Base-by-base conservation (phyloP, 2,888 invertebrate genomes). In the Himalopsyche anomala region DNA sequence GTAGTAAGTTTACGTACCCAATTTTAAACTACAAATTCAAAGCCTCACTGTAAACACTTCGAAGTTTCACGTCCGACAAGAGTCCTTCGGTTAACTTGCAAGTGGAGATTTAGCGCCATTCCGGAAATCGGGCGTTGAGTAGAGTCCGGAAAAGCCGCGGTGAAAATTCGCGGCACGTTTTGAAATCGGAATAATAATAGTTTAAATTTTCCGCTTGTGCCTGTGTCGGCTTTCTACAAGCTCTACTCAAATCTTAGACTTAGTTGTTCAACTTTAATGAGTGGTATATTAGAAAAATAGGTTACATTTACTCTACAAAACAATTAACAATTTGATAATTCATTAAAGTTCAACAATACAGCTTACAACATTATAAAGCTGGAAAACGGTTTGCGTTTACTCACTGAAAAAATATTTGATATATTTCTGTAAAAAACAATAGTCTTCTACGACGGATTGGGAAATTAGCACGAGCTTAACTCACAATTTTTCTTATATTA, bases 181-280 rank as follows among this genome's bases (percentile, higher is more conserved):
- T 74, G 3, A 74, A 74, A 74, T 74, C 74, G 36, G 74, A 74
- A 74, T 74, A 74, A 74, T 74, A 74, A 28, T 36, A 74, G 36
- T 74, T 74, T 74, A 36, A 74, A 74, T 74, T 74, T 74, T 19
- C 12, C 74, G 74, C 74, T 8, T 12, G 15, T 36, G 36, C 69
- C 28, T 28, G 11, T 4, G 28, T 69, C 69, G 74, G 69, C 36
- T 74, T 62, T n/a, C 28, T 8, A 19, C 9, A 3, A 62, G 19
- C 19, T 62, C 19, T 62, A 62, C 28, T 62, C 28, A 62, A 19
- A 9, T 62, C 8, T 19, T 15, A 19, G 28, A n/a, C 2, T 62
- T 19, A 62, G 19, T 19, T 28, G 62, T 62, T 62, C 19, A 62
- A 62, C 62, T 62, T 62, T 62, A 1, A 62, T 19, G 8, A 28